Percentiles rank a stretch among this genome's conserved stretches.
Evolutionary conservation across 2,113 vertebrate species (phyloP).

Genomic region (Thamnaconus septentrionalis): DNA sequence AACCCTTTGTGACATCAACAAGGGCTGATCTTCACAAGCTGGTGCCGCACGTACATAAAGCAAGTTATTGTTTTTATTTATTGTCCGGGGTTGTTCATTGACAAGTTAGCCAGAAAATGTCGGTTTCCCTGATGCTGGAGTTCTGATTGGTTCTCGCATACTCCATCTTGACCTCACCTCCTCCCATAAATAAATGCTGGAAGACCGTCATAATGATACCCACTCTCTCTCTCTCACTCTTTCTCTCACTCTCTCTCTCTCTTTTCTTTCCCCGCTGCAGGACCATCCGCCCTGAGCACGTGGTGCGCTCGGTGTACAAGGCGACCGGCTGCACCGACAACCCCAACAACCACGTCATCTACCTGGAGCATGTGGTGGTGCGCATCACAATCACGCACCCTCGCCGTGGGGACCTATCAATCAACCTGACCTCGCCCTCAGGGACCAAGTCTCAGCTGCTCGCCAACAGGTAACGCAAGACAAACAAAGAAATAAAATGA

Average conservation of each 20-base stretch:
- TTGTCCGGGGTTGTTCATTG: no score
- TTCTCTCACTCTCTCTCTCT: background rate
- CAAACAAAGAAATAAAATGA: no score
- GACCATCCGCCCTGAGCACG: slow-evolving; percentile 93
- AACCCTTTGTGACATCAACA: no score
- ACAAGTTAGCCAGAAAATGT: no score
- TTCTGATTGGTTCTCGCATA: no score
- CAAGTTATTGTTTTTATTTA: no score
- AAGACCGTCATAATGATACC: background rate
- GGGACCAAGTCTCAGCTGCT: slow-evolving; percentile 97
- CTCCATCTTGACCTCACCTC: no score
- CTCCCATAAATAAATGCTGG: no score
- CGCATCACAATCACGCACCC: slow-evolving; percentile 96
- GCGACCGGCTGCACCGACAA: slow-evolving; percentile 95
- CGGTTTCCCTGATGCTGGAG: no score
- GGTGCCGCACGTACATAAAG: no score
- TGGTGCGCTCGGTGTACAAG: slow-evolving; percentile 95
- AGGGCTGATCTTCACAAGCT: no score
- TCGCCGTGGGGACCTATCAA: slow-evolving; percentile 93
- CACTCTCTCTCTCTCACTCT: background rate
- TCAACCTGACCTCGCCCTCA: slow-evolving; percentile 97
- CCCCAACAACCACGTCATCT: slow-evolving; percentile 89
- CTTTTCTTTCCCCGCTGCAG: slow-evolving; percentile 62
- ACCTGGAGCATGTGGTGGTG: slow-evolving; percentile 94
- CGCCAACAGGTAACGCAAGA: slow-evolving; percentile 88